phyloP scores from a whole-genome alignment of 1,140 invertebrate species.

The Zelostemma sp. region DNA sequence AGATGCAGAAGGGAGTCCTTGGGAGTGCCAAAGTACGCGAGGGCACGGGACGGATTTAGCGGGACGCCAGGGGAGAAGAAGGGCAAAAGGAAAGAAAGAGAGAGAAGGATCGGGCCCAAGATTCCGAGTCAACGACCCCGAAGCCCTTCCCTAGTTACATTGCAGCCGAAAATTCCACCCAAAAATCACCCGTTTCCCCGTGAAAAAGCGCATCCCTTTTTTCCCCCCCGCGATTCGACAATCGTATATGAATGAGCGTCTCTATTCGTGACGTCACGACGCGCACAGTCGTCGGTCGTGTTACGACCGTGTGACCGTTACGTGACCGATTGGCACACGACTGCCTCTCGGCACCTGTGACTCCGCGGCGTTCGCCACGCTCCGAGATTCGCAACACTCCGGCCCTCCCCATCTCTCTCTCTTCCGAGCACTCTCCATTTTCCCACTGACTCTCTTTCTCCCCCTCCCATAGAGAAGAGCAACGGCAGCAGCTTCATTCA shows the following conservation, averaged over 20 bases:
- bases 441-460: not conserved
- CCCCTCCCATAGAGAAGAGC: not conserved
- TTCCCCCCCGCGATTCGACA: too few species aligned
- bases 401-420: not conserved
- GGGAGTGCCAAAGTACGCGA: too few species aligned
- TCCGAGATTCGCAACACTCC: too few species aligned
- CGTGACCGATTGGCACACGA: slow-evolving; percentile 63
- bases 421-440: not conserved
- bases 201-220: too few species aligned
- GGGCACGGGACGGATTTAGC: slow-evolving; percentile 21
- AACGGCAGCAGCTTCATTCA: not conserved
- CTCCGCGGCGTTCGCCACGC: slow-evolving; percentile 25
- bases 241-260: slow-evolving; percentile 5
- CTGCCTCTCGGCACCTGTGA: slow-evolving; percentile 32
- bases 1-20: slow-evolving; percentile 8
- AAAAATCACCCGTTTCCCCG: too few species aligned
- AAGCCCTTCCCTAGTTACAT: too few species aligned
- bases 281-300: slow-evolving; percentile 51
- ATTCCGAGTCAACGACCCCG: slow-evolving; percentile 66
- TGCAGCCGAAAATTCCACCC: too few species aligned
- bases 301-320: slow-evolving; percentile 66
- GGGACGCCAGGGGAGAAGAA: slow-evolving; percentile 1
- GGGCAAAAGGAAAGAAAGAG: slow-evolving; percentile 28
- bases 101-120: slow-evolving; percentile 50
- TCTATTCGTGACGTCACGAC: slow-evolving; percentile 30